Evolutionary conservation across 2,797 vertebrate species (phyloP), one percentile per base, ranked within the genome.

Genomic region (Diplodus puntazzo): DNA sequence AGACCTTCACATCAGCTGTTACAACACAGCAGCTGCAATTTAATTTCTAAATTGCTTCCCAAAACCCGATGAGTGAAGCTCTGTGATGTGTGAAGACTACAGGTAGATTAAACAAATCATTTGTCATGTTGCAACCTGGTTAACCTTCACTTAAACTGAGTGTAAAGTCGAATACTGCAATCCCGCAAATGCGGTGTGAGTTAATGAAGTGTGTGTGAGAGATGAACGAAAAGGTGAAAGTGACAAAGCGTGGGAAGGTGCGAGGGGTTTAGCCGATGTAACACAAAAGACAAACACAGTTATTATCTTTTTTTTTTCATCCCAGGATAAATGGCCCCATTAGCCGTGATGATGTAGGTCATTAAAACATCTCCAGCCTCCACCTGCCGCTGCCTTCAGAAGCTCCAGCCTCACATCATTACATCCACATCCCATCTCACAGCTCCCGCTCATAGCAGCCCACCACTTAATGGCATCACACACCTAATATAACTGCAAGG

Each of bases 371-470:
- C 80, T 85, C 84, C 82, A 62, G 30, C 79, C 79, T 86, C 73
- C 75, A 82, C 87, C 87, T 75, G 74, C 67, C 34, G 7, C 68
- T 39, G 68, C 78, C 77, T 73, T 80, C 87, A 83, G 69, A 72
- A 53, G 75, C 83, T 80, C 23, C 58, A 25, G 73, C 76, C 78
- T 84, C 89, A 83, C 89, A 86, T 86, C 87, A 86, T 86, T 83
- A 83, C 89, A 42, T 80, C 64, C 71, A 77, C 86, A 72, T 75
- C 75, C 60, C 75, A 39, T 86, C 85, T 77, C 79, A 21, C 75
- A 27, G 85, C 83, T 64, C 83, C 45, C 30, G 45, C 84, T 83
- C 85, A 73, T 73, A 79, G 81, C 84, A 79, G 13, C 82, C 82
- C 82, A 64, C 70, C 63, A 62, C 82, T 75, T 84, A 85, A 89